Evolutionary conservation across 2,888 invertebrate genomes (phyloP).

Genomic region (Lumbricus terrestris): DNA sequence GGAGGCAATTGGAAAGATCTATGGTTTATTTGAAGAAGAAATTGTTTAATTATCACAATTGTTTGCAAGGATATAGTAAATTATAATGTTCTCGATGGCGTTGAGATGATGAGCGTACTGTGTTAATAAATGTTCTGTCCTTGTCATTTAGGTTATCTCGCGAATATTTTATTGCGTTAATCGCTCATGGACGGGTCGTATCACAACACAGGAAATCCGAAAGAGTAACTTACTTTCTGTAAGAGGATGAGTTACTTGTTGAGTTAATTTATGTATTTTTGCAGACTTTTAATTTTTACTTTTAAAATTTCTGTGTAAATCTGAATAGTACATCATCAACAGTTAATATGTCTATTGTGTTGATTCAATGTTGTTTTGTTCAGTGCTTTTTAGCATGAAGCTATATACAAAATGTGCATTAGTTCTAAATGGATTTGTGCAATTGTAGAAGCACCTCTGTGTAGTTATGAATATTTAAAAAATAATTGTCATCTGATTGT

Average conservation of each 20-base stretch:
- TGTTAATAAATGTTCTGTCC: not conserved
- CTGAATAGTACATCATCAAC: not conserved
- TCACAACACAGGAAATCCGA: slow-evolving; percentile 83
- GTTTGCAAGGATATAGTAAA: not conserved
- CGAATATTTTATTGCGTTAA: slow-evolving; percentile 96
- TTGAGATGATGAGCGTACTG: not conserved
- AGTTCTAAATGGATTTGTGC: too few relatives aligned
- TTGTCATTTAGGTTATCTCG: slow-evolving; percentile 74
- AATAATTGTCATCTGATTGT: too few relatives aligned
- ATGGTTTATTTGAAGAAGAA: not conserved
- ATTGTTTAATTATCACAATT: not conserved
- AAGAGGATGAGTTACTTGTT: not conserved
- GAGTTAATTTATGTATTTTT: not conserved
- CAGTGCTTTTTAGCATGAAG: too few relatives aligned
- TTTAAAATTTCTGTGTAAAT: not conserved
- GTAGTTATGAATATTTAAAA: too few relatives aligned
- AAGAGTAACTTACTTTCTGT: slow-evolving; percentile 77
- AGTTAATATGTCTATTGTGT: not conserved
- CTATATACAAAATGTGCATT: too few relatives aligned
- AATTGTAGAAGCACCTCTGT: too few relatives aligned
- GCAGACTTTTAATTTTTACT: not conserved
- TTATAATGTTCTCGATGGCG: not conserved
- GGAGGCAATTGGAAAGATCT: not conserved
- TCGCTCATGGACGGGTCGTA: slow-evolving; percentile 92
- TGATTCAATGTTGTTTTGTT: not conserved